phyloP scores from a whole-genome alignment of 2,797 vertebrate genomes.

The Sylvia borin region DNA sequence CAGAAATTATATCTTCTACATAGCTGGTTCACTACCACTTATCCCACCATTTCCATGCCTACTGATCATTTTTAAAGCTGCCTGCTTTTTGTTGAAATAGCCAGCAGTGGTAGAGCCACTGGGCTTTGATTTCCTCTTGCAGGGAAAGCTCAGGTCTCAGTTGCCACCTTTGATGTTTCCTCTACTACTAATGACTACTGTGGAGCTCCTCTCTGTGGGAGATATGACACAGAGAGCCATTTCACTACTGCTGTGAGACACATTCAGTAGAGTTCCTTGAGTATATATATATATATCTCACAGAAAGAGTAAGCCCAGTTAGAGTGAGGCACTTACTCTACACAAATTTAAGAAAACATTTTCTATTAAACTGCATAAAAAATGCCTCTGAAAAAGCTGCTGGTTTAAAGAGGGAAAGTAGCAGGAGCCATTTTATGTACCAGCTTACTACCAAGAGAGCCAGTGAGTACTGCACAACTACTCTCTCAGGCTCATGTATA shows the following conservation, averaged over 20 bases:
- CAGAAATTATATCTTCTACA: not conserved
- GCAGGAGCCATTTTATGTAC: not conserved
- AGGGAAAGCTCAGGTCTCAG: constrained; percentile 43
- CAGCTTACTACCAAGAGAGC: not conserved
- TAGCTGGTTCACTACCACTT: not conserved
- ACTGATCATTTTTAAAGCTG: not conserved
- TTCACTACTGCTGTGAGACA: constrained; percentile 48
- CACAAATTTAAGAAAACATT: not conserved
- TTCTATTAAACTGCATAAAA: not conserved
- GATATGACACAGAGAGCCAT: constrained; percentile 33
- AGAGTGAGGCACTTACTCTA: not conserved
- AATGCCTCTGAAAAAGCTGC: not conserved
- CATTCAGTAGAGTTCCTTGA: constrained; percentile 22
- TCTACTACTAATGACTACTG: constrained; percentile 49
- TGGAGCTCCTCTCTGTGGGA: constrained; percentile 54
- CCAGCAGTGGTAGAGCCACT: constrained; percentile 19
- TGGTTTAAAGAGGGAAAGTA: not conserved
- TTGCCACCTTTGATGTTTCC: constrained; percentile 48
- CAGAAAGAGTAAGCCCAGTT: not conserved
- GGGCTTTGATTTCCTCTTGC: constrained; percentile 45
- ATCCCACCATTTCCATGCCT: not conserved
- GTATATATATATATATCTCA: not conserved
- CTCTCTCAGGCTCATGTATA: not conserved
- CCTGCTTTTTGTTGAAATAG: constrained; percentile 39
- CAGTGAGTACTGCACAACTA: not conserved